phyloP scores from a whole-genome alignment of 1,140 invertebrate species.

The Neuroterus valhalla region DNA sequence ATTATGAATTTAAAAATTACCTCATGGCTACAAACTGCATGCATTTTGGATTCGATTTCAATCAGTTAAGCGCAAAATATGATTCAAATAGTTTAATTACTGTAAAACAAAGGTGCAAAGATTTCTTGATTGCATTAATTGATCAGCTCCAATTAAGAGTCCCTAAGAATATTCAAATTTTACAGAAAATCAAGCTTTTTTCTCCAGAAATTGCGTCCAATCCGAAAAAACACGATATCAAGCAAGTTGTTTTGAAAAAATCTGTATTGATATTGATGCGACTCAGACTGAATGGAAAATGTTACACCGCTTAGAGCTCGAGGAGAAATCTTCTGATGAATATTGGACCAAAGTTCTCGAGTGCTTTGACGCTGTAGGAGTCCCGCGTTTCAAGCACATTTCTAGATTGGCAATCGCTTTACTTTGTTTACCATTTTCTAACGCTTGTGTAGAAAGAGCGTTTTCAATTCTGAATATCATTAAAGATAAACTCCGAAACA shows the following conservation, averaged over 20 bases:
- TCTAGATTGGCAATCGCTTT: slow-evolving; percentile 42
- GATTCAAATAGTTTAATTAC: slow-evolving; percentile 20
- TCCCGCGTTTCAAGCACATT: slow-evolving; percentile 42
- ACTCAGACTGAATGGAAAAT: slow-evolving; percentile 38
- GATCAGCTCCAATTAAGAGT: slow-evolving; percentile 42
- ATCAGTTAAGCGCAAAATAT: slow-evolving; percentile 30
- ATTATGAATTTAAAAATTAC: slow-evolving; percentile 36
- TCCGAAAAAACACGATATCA: slow-evolving; percentile 40
- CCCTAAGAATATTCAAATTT: slow-evolving; percentile 40
- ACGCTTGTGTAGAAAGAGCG: slow-evolving; percentile 50
- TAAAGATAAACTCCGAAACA: slow-evolving; percentile 52
- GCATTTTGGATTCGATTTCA: slow-evolving; percentile 46
- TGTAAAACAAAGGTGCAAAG: slow-evolving; percentile 44
- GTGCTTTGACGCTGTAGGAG: slow-evolving; percentile 44
- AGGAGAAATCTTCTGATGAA: slow-evolving; percentile 38
- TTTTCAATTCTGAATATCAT: slow-evolving; percentile 50
- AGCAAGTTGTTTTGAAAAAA: slow-evolving; percentile 26
- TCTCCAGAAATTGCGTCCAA: slow-evolving; percentile 40
- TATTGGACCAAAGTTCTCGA: slow-evolving; percentile 46
- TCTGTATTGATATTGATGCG: not conserved
- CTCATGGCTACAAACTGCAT: slow-evolving; percentile 37
- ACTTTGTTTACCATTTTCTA: slow-evolving; percentile 42
- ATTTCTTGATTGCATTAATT: slow-evolving; percentile 38
- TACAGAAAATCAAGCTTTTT: slow-evolving; percentile 37
- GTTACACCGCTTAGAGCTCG: slow-evolving; percentile 25